Base-by-base conservation (phyloP, 2,113 vertebrate species). In the Menidia beryllina region DNA sequence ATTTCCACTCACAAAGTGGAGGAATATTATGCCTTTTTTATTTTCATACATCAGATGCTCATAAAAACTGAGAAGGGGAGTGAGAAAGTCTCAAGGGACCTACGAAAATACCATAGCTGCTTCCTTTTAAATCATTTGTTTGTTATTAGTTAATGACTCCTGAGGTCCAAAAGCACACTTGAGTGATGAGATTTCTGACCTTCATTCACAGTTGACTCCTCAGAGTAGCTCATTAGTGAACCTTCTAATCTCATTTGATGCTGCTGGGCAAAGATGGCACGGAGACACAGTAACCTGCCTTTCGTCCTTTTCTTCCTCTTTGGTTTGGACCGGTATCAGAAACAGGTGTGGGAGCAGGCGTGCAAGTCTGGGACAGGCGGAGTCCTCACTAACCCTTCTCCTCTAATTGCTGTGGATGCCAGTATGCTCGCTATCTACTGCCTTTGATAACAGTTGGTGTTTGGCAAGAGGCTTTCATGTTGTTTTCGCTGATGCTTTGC, bases 211-310 rank as follows among this genome's bases (percentile, higher is more conserved):
- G 89, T 85, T 86, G 87, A 89, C 88, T 92, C 77, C 78, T 79
- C 84, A 85, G 74, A 63, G 82, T 85, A 61, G 85, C 89, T 93
- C 91, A 92, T 93, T 92, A 91, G 91, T 72, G 61, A 69, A 58
- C 75, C 78, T 83, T 92, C 88, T 91, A 88, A 92, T 93, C 88
- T 90, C 90, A 91, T 93, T 92, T 92, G 88, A 85, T 20, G 64
- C 77, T 81, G 83, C 86, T 41, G 83, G 76, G 86, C 65, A 75
- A 85, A 75, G 72, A 90, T 89, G 91, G 89, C 86, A 84, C 73
- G 0, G 67, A 49, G 77, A 88, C 90, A 88, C 86, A 88, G 79
- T 79, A 84, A 76, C 66, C 76, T 59, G 61, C 66, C 56, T 63
- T 67, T 45, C 70, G 72, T 57, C 60, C 64, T 72, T 27, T 23